Conservation (phyloP, 2,113 vertebrate species). For the mouse (Mus musculus) region DNA sequence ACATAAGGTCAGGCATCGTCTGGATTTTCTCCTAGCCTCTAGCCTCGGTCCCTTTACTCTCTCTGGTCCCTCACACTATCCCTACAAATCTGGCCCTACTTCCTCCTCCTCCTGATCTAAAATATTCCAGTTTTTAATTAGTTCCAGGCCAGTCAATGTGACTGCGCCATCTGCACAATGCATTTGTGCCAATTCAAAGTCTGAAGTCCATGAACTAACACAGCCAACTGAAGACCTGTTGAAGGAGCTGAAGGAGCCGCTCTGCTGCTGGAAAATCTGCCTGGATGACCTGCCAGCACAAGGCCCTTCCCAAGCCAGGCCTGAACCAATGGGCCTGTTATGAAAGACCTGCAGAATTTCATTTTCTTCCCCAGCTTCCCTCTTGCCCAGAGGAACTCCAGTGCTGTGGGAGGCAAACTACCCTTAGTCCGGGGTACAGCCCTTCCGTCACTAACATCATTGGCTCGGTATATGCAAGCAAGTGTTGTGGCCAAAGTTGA, state of each 20-base stretch:
- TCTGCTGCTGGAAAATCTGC: slow-evolving; percentile 75
- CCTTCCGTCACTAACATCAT: background rate
- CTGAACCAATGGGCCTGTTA: background rate
- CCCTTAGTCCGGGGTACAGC: background rate
- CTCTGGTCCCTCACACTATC: slow-evolving; percentile 80
- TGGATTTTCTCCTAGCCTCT: slow-evolving; percentile 73
- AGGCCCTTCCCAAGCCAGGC: slow-evolving; percentile 63
- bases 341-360: slow-evolving; percentile 38
- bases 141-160: slow-evolving; percentile 86
- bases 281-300: slow-evolving; percentile 66
- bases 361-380: background rate
- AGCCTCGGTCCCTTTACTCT: slow-evolving; percentile 78
- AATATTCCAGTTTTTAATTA: slow-evolving; percentile 91
- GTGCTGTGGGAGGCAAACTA: background rate
- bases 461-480: background rate
- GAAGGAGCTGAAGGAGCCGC: slow-evolving; percentile 82
- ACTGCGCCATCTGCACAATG: slow-evolving; percentile 84
- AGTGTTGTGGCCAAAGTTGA: background rate
- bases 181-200: slow-evolving; percentile 87
- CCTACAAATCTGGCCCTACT: slow-evolving; percentile 85
- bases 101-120: slow-evolving; percentile 87
- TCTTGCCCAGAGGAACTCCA: background rate
- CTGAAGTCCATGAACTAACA: slow-evolving; percentile 84
- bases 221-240: slow-evolving; percentile 82
- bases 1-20: slow-evolving; percentile 72